Evolutionary conservation across 2,113 vertebrate genomes (phyloP).

Genomic region (Anoura caudifer): DNA sequence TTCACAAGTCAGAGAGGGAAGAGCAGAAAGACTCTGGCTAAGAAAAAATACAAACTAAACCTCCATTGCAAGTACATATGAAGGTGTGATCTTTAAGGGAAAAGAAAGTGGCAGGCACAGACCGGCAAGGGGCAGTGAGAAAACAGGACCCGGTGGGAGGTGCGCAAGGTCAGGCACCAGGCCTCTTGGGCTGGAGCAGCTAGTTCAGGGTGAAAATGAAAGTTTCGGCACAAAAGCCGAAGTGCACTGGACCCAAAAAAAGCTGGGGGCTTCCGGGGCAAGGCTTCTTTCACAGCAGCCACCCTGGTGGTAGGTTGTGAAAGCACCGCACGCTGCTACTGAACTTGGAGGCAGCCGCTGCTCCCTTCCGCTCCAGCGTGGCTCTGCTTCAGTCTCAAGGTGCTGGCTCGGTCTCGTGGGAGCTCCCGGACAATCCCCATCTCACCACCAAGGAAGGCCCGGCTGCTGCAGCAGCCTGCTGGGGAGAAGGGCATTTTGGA

Average conservation of each 20-base stretch:
- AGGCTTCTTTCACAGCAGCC: background rate
- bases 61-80: background rate
- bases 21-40: background rate
- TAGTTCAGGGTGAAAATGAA: background rate
- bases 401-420: rapidly evolving
- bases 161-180: background rate
- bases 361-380: background rate
- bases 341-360: background rate
- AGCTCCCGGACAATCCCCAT: background rate
- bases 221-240: background rate
- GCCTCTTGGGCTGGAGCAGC: background rate
- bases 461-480: background rate
- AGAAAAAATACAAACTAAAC: background rate
- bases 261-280: rapidly evolving
- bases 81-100: background rate
- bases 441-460: background rate
- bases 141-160: background rate
- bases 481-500: background rate
- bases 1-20: background rate
- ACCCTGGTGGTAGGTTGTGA: background rate
- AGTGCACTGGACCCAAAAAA: too few species aligned
- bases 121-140: background rate
- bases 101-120: background rate
- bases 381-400: background rate
- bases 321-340: rapidly evolving